Evolutionary conservation across 2,888 invertebrate species (phyloP), one percentile per base, ranked within the genome.

Genomic region (Tachystola acroxantha): DNA sequence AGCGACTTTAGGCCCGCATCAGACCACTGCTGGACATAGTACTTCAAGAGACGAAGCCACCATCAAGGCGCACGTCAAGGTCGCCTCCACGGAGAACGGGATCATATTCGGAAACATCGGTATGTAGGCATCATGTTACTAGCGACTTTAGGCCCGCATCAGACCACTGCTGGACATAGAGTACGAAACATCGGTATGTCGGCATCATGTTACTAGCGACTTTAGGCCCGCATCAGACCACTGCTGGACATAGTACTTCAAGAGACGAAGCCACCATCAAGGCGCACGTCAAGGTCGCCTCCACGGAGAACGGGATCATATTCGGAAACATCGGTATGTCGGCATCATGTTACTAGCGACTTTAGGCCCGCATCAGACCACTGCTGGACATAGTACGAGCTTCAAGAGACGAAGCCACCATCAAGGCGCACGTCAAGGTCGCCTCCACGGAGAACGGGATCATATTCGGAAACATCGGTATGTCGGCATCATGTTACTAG

Each of bases 381-480:
- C n/a, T n/a, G n/a, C n/a, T n/a, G n/a, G n/a, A n/a, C 0, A 93
- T 98, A 35, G 98, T 99, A 34, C 88, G 99, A 50, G 99, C 97
- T 3, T 98, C 99, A 0, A 91, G 97, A 59, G 99, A 99, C 88
- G 99, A 96, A 82, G 96, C 97, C 62, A 96, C 98, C 72, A 99
- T 99, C 63, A 98, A 98, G 79, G 99, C 99, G 5, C 98, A 97
- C 68, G 97, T 99, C 26, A 99, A 99, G 84, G 97, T 98, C n/a
- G 97, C 99, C 0, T 99, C 98, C 9, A 99, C 99, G 0, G 99
- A 99, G 86, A 99, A 99, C 81, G 99, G 99, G 40, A 97, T 99
- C 53, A 99, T 99, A 57, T 99, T 99, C 85, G 99, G 99, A 41
- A 99, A 99, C 71, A 99, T 99, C 53, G 96, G 96, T 93, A n/a